Conservation (phyloP, 2,113 vertebrate species). For the Caracal caracal region DNA sequence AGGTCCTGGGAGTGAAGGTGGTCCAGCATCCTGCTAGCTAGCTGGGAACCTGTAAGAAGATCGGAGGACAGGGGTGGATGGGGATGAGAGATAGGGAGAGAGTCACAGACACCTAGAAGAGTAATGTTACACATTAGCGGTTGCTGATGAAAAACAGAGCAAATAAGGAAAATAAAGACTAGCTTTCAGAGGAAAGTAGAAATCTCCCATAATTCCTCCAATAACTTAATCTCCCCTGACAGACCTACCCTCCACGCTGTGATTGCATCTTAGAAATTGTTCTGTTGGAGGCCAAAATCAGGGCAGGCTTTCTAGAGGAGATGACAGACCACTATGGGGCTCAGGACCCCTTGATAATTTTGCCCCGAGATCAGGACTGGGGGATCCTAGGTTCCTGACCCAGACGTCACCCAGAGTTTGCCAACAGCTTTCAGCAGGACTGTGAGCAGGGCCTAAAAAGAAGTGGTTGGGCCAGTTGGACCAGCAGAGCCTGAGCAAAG, state of each 20-base stretch:
- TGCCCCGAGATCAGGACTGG: neutral
- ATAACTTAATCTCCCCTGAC: neutral
- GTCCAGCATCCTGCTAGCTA: neutral
- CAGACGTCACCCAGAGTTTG: neutral
- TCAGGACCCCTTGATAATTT: neutral
- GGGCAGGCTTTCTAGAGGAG: neutral
- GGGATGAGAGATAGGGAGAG: neutral
- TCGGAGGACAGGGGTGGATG: neutral
- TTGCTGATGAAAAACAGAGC: neutral
- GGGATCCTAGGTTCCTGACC: neutral
- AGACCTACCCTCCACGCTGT: neutral
- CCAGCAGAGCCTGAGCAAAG: conserved; percentile 50
- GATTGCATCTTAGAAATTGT: neutral
- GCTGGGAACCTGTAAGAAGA: neutral
- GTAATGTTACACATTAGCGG: neutral
- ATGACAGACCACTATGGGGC: neutral
- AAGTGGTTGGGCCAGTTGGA: conserved; percentile 75
- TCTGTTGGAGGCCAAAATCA: neutral
- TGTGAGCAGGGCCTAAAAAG: neutral
- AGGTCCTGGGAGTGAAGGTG: neutral
- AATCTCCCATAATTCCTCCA: neutral
- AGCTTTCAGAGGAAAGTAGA: neutral
- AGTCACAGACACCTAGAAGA: neutral
- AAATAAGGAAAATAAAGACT: neutral
- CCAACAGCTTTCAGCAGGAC: conserved; percentile 18